A percentile compares a stretch with the other conserved stretches of the same genome.
Evolutionary conservation across 1,140 invertebrate genomes (phyloP).

Genomic region (Pseudomyrmex cubaensis): DNA sequence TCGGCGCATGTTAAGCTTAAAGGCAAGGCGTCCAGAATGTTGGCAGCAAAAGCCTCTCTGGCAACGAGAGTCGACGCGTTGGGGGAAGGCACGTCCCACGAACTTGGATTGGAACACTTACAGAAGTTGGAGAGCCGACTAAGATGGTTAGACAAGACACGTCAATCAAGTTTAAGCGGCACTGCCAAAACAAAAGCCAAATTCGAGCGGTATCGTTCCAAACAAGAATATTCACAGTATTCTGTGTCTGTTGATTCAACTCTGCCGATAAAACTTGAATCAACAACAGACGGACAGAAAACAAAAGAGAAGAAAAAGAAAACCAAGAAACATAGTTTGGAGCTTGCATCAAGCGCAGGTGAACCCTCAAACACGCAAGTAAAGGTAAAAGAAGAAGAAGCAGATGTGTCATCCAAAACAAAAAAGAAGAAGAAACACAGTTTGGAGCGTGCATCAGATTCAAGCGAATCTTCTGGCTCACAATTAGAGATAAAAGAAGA

Average conservation of each 20-base stretch:
- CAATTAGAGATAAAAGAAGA: not conserved
- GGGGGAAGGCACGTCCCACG: conserved; percentile 93
- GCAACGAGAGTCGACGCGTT: conserved; percentile 98
- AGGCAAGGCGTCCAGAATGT: conserved; percentile 97
- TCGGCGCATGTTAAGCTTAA: conserved; percentile 96
- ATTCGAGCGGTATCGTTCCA: conserved; percentile 96
- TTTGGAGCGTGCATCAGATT: not conserved
- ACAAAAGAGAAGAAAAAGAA: conserved; percentile 75
- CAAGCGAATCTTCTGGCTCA: conserved; percentile 55
- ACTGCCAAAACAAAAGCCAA: conserved; percentile 94
- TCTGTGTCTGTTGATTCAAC: conserved; percentile 87
- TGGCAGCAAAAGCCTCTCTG: conserved; percentile 97
- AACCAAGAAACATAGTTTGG: conserved; percentile 53
- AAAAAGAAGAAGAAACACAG: conserved; percentile 72
- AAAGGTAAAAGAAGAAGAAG: no score
- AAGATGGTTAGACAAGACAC: conserved; percentile 91
- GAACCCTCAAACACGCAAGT: not conserved
- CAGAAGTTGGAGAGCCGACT: conserved; percentile 94
- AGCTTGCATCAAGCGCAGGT: not conserved
- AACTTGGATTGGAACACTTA: conserved; percentile 94
- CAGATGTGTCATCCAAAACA: not conserved
- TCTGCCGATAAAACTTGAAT: conserved; percentile 83
- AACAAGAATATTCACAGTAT: conserved; percentile 90
- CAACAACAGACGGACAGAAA: conserved; percentile 77
- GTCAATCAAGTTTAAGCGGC: conserved; percentile 90